A percentile compares a stretch with the other conserved stretches of the same genome.
Evolutionary conservation across 2,113 vertebrate species (phyloP).

Genomic region (Chlorodrepanis virens): DNA sequence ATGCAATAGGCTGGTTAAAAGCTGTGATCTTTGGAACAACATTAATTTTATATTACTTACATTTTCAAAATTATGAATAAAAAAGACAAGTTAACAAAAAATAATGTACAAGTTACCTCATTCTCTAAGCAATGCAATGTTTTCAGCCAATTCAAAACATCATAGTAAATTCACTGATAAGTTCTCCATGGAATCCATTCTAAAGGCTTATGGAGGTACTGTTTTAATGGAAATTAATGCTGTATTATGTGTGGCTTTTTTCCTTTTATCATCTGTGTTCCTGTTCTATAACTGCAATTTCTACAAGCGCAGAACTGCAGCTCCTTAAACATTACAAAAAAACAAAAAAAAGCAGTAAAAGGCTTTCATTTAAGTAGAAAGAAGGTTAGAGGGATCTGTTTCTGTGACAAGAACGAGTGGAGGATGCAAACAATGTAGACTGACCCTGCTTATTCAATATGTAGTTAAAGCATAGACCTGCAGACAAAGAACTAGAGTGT

Average conservation of each 20-base stretch:
- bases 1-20: background rate
- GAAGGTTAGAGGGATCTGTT: slow-evolving; percentile 49
- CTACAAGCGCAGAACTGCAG: slow-evolving; percentile 16
- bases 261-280: slow-evolving; percentile 44
- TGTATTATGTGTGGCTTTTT: slow-evolving; percentile 14
- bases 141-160: background rate
- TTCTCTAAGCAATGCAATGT: background rate
- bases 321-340: slow-evolving; percentile 53
- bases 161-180: background rate
- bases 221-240: slow-evolving; percentile 59
- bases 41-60: background rate
- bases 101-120: background rate
- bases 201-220: slow-evolving; percentile 16
- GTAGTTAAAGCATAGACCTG: background rate
- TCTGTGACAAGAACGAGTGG: slow-evolving; percentile 55
- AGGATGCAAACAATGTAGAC: slow-evolving; percentile 6
- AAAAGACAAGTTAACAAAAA: background rate
- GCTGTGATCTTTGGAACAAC: background rate
- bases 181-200: background rate
- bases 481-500: background rate
- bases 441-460: slow-evolving; percentile 18
- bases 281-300: slow-evolving; percentile 56
- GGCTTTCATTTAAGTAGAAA: slow-evolving; percentile 45
- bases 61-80: background rate
- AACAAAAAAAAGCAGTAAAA: slow-evolving; percentile 19